Percentiles rank a stretch among this genome's conserved stretches.
These are phyloP conservation scores for Brachionichthys hirsutus DNA, from an alignment of 2,113 vertebrate species.

Conservation along the genomic window DNA sequence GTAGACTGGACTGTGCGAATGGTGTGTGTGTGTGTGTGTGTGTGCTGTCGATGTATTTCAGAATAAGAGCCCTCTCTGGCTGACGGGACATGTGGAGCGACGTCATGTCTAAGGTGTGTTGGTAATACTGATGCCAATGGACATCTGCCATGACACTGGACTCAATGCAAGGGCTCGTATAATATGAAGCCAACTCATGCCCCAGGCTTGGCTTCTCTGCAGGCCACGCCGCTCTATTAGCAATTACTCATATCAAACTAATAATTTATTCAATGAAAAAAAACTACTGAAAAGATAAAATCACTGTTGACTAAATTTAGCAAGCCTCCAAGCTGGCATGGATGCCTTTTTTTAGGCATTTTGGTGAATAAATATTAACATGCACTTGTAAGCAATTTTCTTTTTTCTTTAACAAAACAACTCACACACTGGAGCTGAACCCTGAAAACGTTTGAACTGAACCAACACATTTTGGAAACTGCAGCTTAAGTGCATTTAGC, in stretches of 20 bases:
- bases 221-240: conserved; percentile 46
- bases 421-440: conserved; percentile 78
- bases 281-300: conserved; percentile 81
- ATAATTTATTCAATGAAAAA: conserved; percentile 95
- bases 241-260: conserved; percentile 85
- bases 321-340: conserved; percentile 55
- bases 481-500: conserved; percentile 18
- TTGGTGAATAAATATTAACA: conserved; percentile 17
- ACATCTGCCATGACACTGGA: conserved; percentile 53
- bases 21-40: neutral
- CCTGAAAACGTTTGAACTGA: conserved; percentile 12
- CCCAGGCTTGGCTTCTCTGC: too few species aligned
- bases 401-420: conserved; percentile 17
- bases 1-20: neutral
- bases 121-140: conserved; percentile 52
- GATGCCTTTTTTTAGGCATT: conserved; percentile 42
- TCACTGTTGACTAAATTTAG: conserved; percentile 75
- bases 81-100: conserved; percentile 30
- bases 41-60: conserved; percentile 19
- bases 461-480: conserved; percentile 23
- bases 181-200: neutral
- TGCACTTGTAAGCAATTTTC: conserved; percentile 33
- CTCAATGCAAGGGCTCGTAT: conserved; percentile 25
- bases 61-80: conserved; percentile 12
- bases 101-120: conserved; percentile 15